These are phyloP conservation scores for Myocastor coypus DNA, from an alignment of 2,113 vertebrate genomes.

Conservation along the genomic window DNA sequence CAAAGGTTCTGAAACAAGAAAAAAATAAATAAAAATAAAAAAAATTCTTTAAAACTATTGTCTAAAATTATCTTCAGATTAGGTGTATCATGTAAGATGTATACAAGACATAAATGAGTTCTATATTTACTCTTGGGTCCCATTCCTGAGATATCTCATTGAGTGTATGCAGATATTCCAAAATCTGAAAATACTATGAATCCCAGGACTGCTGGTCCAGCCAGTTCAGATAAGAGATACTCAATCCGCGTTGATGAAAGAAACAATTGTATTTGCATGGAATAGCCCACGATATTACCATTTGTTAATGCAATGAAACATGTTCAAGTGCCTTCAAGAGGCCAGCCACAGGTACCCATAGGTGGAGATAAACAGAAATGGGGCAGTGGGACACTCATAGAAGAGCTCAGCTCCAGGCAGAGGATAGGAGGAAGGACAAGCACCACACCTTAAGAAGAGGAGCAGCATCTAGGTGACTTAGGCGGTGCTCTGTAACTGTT, in stretches of 20 bases:
- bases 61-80: neutral
- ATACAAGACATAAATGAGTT: neutral
- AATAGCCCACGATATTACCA: neutral
- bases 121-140: neutral
- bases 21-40: too few relatives aligned
- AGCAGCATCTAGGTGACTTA: accelerated
- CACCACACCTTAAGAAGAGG: neutral
- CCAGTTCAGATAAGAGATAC: neutral
- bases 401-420: neutral
- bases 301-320: neutral
- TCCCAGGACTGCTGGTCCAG: neutral
- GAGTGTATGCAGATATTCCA: neutral
- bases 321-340: neutral
- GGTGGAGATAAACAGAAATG: neutral
- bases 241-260: neutral
- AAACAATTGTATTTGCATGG: neutral
- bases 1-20: too few relatives aligned
- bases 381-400: neutral
- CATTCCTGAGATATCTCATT: neutral
- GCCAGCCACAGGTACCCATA: too few relatives aligned
- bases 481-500: accelerated
- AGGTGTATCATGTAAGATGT: neutral
- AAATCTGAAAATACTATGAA: neutral
- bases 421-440: accelerated
- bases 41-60: too few relatives aligned